Conservation (phyloP, 2,888 invertebrate species). For the Callimorpha dominula region DNA sequence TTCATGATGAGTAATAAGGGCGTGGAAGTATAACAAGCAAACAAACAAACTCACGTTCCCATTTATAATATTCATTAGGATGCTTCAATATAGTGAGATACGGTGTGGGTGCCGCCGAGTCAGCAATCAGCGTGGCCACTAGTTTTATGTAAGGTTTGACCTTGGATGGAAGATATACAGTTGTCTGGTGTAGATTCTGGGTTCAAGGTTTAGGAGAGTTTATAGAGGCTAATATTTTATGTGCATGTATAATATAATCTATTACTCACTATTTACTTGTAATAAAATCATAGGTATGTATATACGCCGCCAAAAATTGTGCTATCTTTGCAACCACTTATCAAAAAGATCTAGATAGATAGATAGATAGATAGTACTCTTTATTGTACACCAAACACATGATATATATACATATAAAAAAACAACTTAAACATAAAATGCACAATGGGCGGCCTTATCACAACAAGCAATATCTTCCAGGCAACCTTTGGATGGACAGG, state of each 20-base stretch:
- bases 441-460: too few relatives aligned
- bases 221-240: constrained; percentile 15
- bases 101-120: constrained; percentile 20
- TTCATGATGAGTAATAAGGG: too few relatives aligned
- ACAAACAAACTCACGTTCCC: not conserved
- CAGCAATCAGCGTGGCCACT: constrained; percentile 44
- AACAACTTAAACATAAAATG: too few relatives aligned
- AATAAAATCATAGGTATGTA: too few relatives aligned
- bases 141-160: constrained; percentile 48
- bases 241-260: not conserved
- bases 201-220: constrained; percentile 34
- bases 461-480: too few relatives aligned
- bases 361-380: too few relatives aligned
- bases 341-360: not conserved
- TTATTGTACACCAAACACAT: too few relatives aligned
- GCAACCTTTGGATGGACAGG: too few relatives aligned
- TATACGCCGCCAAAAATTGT: not conserved
- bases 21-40: too few relatives aligned
- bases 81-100: constrained; percentile 12
- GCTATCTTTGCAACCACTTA: not conserved
- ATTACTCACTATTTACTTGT: not conserved
- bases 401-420: too few relatives aligned
- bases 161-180: constrained; percentile 48
- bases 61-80: not conserved
- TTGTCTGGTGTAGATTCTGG: constrained; percentile 32